Evolutionary conservation across 2,797 vertebrate genomes (phyloP).

Genomic region (Anguilla obscura): DNA sequence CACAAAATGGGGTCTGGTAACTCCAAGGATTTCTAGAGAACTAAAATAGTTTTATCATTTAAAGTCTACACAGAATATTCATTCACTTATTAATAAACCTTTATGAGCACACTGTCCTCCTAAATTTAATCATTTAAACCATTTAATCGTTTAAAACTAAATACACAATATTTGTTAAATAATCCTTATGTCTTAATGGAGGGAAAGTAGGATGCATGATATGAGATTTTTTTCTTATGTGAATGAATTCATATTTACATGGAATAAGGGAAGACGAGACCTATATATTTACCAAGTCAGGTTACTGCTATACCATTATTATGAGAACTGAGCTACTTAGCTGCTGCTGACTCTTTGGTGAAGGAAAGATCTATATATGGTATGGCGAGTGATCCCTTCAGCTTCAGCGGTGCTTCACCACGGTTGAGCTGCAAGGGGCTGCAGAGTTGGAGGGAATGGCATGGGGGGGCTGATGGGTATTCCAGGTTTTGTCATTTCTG

Average conservation of each 20-base stretch:
- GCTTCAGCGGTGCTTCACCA: conserved; percentile 67
- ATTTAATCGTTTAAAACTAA: background rate
- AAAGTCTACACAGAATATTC: background rate
- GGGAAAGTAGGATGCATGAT: background rate
- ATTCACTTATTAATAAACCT: background rate
- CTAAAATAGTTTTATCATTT: background rate
- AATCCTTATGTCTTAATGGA: background rate
- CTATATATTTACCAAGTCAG: background rate
- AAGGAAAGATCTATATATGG: conserved; percentile 69
- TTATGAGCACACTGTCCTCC: background rate
- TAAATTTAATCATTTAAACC: background rate
- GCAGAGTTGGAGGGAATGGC: conserved; percentile 24
- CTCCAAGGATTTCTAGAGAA: background rate
- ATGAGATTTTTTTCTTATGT: background rate
- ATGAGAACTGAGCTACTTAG: conserved; percentile 29
- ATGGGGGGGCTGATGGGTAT: conserved; percentile 28
- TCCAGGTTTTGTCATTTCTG: conserved; percentile 28
- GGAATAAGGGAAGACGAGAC: background rate
- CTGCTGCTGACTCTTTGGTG: conserved; percentile 53
- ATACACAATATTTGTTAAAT: background rate
- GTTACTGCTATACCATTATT: conserved; percentile 14
- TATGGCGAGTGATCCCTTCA: conserved; percentile 62
- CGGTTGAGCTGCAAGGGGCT: conserved; percentile 45
- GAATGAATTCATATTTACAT: background rate
- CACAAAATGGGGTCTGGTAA: background rate